phyloP scores from a whole-genome alignment of 2,113 vertebrate species.

The Cariama cristata region DNA sequence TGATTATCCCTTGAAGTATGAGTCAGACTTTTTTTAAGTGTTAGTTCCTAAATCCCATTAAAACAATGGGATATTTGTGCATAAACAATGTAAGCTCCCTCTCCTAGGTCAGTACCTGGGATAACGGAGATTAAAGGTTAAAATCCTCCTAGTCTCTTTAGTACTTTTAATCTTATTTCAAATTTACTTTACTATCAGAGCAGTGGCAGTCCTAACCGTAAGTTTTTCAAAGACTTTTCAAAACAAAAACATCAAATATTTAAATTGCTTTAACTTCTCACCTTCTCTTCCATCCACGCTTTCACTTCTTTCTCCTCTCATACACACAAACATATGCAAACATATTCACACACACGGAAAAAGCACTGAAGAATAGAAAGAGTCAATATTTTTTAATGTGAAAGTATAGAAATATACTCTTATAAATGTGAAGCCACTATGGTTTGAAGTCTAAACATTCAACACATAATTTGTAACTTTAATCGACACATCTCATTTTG shows the following conservation, averaged over 20 bases:
- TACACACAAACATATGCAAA: neutral
- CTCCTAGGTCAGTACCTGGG: neutral
- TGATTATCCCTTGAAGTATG: neutral
- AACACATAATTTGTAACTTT: slow-evolving; percentile 71
- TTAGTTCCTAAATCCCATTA: neutral
- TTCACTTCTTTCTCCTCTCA: neutral
- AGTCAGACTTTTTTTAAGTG: neutral
- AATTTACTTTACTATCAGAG: neutral
- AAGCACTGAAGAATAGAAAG: neutral
- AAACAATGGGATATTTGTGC: neutral
- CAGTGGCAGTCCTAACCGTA: neutral
- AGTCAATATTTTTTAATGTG: neutral
- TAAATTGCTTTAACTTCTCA: slow-evolving; percentile 4
- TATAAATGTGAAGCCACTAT: slow-evolving; percentile 19
- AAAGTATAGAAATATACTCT: neutral
- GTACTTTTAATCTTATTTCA: neutral
- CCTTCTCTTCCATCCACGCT: neutral
- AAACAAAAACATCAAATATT: neutral
- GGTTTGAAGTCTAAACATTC: slow-evolving; percentile 65
- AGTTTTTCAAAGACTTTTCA: neutral
- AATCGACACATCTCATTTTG: slow-evolving; percentile 77
- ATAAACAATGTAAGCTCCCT: neutral
- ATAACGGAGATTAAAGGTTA: neutral
- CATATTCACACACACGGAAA: neutral
- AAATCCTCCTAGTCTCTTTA: neutral